Conservation (phyloP, 2,888 invertebrate genomes). For the Catocala nupta region DNA sequence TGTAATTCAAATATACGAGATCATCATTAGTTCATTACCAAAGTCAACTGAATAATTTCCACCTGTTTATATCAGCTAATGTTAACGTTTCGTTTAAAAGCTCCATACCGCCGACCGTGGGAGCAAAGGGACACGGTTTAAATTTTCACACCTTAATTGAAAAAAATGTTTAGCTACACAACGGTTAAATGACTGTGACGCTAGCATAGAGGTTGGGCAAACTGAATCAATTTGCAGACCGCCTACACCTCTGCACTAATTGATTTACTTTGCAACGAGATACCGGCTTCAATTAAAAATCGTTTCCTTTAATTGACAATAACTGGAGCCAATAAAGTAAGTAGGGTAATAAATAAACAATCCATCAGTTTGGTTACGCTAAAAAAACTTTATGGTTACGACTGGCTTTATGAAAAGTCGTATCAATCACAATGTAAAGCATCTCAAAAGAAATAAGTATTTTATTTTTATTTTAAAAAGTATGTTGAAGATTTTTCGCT, state of each 20-base stretch:
- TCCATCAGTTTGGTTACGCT: conserved; percentile 31
- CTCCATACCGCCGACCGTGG: conserved; percentile 18
- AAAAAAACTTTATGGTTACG: conserved; percentile 19
- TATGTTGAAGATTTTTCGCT: conserved; percentile 4
- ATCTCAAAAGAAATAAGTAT: not conserved
- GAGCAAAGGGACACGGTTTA: conserved; percentile 25
- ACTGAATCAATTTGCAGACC: conserved; percentile 70
- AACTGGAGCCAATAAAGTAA: conserved; percentile 60
- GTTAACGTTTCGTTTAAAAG: conserved; percentile 31
- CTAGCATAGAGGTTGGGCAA: conserved; percentile 58
- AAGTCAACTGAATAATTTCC: conserved; percentile 31
- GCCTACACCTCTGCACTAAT: conserved; percentile 74
- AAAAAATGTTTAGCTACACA: conserved; percentile 46
- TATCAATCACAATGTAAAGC: not conserved
- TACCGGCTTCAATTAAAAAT: conserved; percentile 77
- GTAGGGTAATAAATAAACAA: conserved; percentile 54
- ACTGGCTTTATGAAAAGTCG: conserved; percentile 3
- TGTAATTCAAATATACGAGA: conserved; percentile 14
- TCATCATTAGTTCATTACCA: conserved; percentile 27
- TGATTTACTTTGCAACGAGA: conserved; percentile 83
- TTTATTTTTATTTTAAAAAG: not conserved
- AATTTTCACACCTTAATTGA: conserved; percentile 44
- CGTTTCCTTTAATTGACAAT: conserved; percentile 74
- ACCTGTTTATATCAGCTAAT: conserved; percentile 22
- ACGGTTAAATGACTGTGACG: conserved; percentile 45